Conservation (phyloP, 2,113 vertebrate genomes). For the Octodon degus region DNA sequence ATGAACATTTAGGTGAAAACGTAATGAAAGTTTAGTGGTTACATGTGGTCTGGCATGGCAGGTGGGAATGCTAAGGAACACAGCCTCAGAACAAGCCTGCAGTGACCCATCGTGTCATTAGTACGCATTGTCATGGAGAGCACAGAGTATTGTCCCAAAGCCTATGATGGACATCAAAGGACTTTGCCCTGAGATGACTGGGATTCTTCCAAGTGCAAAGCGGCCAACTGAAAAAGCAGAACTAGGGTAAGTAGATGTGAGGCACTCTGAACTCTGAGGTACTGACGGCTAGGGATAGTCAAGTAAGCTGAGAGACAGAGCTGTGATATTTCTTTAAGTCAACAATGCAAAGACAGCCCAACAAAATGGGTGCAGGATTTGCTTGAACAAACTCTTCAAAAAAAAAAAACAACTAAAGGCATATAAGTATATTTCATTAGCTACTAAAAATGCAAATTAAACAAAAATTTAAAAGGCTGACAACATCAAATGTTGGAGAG, state of each 20-base stretch:
- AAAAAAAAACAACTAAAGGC: conserved; percentile 5
- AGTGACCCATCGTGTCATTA: not conserved
- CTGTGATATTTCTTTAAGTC: not conserved
- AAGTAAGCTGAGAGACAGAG: conserved; percentile 13
- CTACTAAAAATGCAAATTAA: conserved; percentile 45
- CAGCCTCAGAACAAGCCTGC: not conserved
- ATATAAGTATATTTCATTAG: not conserved
- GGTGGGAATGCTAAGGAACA: not conserved
- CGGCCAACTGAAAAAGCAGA: not conserved
- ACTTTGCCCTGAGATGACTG: not conserved
- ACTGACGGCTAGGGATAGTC: not conserved
- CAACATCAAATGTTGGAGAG: not conserved
- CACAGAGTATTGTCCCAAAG: not conserved
- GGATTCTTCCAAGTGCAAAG: not conserved
- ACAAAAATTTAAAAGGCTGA: not conserved
- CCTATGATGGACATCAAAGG: not conserved
- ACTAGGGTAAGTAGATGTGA: not conserved
- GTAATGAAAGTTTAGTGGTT: not conserved
- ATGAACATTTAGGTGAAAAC: not conserved
- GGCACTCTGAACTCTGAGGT: not conserved
- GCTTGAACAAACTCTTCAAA: not conserved
- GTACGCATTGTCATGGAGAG: not conserved
- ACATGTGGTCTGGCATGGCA: not conserved
- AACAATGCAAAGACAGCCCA: not conserved
- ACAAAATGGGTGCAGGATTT: not conserved